A percentile compares a stretch with the other conserved stretches of the same genome.
Evolutionary conservation across 2,113 vertebrate genomes (phyloP).

Genomic region (Cryptomyrus ogoouensis): DNA sequence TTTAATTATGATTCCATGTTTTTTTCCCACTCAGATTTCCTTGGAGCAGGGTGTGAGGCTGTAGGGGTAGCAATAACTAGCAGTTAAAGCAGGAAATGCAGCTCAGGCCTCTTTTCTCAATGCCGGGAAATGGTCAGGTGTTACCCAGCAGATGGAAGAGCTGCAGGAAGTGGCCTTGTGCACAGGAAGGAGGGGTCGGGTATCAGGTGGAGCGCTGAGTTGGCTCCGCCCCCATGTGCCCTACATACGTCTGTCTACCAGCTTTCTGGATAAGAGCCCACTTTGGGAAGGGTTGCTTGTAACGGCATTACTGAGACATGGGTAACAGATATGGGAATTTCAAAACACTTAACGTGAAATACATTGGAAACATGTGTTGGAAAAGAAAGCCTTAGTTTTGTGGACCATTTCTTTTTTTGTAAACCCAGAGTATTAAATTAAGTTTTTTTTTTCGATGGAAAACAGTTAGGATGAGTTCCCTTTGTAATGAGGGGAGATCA

Average conservation of each 20-base stretch:
- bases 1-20: background rate
- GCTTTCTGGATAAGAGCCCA: background rate
- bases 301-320: background rate
- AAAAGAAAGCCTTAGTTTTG: constrained; percentile 17
- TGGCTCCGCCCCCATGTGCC: constrained; percentile 17
- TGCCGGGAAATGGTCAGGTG: constrained; percentile 38
- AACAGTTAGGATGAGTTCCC: constrained; percentile 19
- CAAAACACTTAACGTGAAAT: background rate
- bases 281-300: background rate
- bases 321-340: background rate
- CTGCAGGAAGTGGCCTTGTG: constrained; percentile 63
- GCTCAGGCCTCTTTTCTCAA: constrained; percentile 49
- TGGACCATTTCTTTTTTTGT: constrained; percentile 40
- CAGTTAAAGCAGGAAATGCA: constrained; percentile 35
- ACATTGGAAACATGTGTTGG: background rate
- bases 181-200: constrained; percentile 52
- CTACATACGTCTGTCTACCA: background rate
- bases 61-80: constrained; percentile 43
- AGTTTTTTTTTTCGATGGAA: constrained; percentile 27
- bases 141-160: constrained; percentile 70
- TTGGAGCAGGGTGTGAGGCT: background rate
- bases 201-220: constrained; percentile 35
- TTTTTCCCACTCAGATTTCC: background rate
- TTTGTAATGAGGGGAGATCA: constrained; percentile 35
- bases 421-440: constrained; percentile 42